Evolutionary conservation across 2,113 vertebrate species (phyloP).

Genomic region (Pheucticus melanocephalus): DNA sequence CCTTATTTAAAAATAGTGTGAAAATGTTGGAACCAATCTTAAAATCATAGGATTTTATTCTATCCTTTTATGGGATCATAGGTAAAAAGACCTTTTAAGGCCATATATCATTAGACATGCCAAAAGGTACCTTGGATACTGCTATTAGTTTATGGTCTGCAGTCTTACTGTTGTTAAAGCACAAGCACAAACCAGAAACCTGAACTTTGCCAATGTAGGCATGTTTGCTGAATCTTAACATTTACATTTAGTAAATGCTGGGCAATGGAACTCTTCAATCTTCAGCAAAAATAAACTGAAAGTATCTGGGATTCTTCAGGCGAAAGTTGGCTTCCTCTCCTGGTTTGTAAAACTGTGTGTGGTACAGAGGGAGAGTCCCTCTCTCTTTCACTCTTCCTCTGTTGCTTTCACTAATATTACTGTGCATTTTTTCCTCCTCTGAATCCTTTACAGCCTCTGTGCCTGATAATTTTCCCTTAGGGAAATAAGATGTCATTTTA

Average conservation of each 20-base stretch:
- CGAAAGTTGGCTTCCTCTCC: background rate
- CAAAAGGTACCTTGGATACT: background rate
- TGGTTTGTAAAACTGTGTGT: background rate
- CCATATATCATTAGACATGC: background rate
- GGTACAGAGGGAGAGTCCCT: background rate
- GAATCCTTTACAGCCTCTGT: background rate
- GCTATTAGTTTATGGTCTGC: background rate
- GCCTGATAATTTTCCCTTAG: background rate
- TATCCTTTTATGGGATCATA: background rate
- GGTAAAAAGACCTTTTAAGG: background rate
- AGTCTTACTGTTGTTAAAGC: background rate
- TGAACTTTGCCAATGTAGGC: background rate
- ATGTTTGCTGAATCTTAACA: background rate
- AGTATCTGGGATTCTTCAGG: background rate
- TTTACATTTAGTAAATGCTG: background rate
- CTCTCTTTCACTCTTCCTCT: background rate
- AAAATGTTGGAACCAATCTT: background rate
- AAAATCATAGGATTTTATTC: background rate
- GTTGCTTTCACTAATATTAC: background rate
- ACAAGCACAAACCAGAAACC: background rate
- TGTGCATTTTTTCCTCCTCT: background rate
- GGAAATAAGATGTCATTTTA: background rate
- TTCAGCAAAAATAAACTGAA: background rate
- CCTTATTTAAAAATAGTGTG: background rate
- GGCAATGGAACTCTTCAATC: background rate